These are phyloP conservation scores for Ditula angustiorana DNA, from an alignment of 2,888 invertebrate genomes.

Conservation along the genomic window DNA sequence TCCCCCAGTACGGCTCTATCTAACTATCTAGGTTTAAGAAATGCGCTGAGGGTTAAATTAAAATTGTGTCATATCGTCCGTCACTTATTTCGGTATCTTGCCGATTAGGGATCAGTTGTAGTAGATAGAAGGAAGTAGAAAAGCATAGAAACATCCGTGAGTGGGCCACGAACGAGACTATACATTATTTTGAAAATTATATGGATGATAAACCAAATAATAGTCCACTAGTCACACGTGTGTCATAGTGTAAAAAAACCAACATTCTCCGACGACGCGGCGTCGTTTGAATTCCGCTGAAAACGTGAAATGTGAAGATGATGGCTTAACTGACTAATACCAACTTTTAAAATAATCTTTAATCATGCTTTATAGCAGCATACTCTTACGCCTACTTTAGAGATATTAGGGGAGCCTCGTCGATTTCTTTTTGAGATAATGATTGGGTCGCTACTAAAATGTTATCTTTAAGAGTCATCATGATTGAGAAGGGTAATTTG, in stretches of 20 bases:
- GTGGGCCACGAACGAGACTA: too few species aligned
- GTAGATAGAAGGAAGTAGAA: too few species aligned
- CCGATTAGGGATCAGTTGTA: too few species aligned
- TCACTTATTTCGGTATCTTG: too few species aligned
- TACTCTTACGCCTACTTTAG: neutral
- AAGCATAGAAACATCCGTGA: too few species aligned
- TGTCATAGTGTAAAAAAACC: neutral
- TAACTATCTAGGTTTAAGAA: too few species aligned
- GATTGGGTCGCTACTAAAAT: neutral
- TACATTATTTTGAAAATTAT: too few species aligned
- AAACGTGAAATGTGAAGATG: neutral
- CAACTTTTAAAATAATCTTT: neutral
- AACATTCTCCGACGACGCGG: slow-evolving; percentile 8
- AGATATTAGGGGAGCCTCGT: neutral
- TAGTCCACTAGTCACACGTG: slow-evolving; percentile 3
- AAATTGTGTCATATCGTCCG: too few species aligned
- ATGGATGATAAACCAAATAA: neutral
- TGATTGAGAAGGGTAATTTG: neutral
- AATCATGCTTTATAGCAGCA: neutral
- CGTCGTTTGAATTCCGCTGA: neutral
- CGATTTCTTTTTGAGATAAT: neutral
- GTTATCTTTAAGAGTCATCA: slow-evolving; percentile 19
- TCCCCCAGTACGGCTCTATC: too few species aligned
- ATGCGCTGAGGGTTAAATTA: too few species aligned
- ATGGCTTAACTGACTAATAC: neutral